Percentiles rank a stretch among this genome's conserved stretches.
Evolutionary conservation across 2,888 invertebrate species (phyloP).

Genomic region (Pheosia gnoma): DNA sequence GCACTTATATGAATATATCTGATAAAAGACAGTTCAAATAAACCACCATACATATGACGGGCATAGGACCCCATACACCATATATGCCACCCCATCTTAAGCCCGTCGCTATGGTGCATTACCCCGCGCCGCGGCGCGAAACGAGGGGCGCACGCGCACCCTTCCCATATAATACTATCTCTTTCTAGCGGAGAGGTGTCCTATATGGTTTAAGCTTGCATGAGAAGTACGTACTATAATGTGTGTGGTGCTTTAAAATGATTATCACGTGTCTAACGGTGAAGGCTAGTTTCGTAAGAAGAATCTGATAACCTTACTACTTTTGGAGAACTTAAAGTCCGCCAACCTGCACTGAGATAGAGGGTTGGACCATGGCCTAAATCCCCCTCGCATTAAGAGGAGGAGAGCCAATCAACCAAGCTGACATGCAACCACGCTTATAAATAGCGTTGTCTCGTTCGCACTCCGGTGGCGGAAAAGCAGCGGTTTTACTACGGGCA

Average conservation of each 20-base stretch:
- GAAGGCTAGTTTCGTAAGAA: no score
- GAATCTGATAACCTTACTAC: no score
- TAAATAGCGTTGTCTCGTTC: slow-evolving; percentile 10
- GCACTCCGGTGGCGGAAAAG: neutral
- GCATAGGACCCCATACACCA: slow-evolving; percentile 20
- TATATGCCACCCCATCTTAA: slow-evolving; percentile 31
- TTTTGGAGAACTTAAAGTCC: no score
- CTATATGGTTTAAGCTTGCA: neutral
- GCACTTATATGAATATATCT: no score
- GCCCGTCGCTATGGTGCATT: slow-evolving; percentile 31
- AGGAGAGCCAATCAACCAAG: no score
- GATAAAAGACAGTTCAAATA: slow-evolving; percentile 3
- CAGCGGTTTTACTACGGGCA: neutral
- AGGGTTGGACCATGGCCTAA: no score
- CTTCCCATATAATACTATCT: slow-evolving; percentile 17
- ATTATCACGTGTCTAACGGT: no score
- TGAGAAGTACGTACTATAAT: no score
- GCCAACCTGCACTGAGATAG: no score
- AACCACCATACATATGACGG: slow-evolving; percentile 24
- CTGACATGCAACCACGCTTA: no score
- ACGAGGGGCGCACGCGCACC: slow-evolving; percentile 52
- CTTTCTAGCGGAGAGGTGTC: slow-evolving; percentile 17
- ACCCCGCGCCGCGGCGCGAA: slow-evolving; percentile 29
- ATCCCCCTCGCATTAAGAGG: no score
- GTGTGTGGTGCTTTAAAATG: neutral